Percentiles rank a stretch among this genome's conserved stretches.
Conservation (phyloP, 2,113 vertebrate genomes). For the Chloebia gouldiae region DNA sequence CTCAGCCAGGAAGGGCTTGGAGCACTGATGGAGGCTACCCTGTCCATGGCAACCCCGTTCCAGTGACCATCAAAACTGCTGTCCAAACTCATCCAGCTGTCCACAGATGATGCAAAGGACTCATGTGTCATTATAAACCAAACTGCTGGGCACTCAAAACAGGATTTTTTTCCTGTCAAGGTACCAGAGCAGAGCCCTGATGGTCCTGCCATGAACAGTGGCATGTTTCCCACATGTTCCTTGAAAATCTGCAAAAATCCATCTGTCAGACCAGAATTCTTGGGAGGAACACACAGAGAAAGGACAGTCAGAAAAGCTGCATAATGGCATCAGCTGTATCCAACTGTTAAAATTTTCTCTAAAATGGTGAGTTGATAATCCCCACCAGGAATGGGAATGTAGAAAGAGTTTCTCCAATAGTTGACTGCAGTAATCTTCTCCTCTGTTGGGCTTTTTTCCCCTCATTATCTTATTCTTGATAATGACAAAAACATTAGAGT, state of each 20-base stretch:
- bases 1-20: not conserved
- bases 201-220: not conserved
- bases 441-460: rapidly evolving
- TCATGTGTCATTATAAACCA: not conserved
- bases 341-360: not conserved
- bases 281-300: not conserved
- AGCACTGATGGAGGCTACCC: not conserved
- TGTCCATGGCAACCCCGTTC: not conserved
- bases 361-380: not conserved
- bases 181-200: not conserved
- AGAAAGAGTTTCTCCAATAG: not conserved
- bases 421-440: not conserved
- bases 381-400: not conserved
- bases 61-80: not conserved
- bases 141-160: not conserved
- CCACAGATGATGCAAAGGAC: not conserved
- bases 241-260: not conserved
- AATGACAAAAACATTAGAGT: not conserved
- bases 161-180: not conserved
- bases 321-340: not conserved
- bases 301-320: not conserved
- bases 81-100: not conserved
- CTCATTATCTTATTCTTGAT: not conserved
- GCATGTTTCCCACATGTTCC: not conserved
- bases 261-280: not conserved